A percentile compares a stretch with the other conserved stretches of the same genome.
These are phyloP conservation scores for Lithosia quadra DNA, from an alignment of 2,888 invertebrate genomes.

Conservation along the genomic window DNA sequence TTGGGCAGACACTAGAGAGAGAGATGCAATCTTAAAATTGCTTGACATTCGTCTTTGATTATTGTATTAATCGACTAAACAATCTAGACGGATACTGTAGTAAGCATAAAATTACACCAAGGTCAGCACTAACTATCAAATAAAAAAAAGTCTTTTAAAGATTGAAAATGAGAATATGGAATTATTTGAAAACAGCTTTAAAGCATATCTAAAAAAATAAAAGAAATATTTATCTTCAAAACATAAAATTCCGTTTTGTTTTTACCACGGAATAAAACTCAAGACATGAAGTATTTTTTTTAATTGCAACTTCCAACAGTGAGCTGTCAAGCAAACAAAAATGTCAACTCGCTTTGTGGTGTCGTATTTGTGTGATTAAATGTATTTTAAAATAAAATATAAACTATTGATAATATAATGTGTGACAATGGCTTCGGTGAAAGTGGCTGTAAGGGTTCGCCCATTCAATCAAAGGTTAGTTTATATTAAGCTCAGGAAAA, in stretches of 20 bases:
- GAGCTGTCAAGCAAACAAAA: slow-evolving; percentile 58
- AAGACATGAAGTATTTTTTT: background rate
- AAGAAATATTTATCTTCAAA: background rate
- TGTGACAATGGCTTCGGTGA: slow-evolving; percentile 94
- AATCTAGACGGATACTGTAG: background rate
- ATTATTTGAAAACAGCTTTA: background rate
- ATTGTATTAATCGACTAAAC: background rate
- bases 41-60: background rate
- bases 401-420: slow-evolving; percentile 81
- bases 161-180: background rate
- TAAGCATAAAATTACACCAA: too few species aligned
- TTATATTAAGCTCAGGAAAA: slow-evolving; percentile 41
- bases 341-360: slow-evolving; percentile 74
- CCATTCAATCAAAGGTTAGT: slow-evolving; percentile 95
- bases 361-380: slow-evolving; percentile 74
- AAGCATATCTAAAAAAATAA: background rate
- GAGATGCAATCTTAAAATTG: background rate
- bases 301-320: slow-evolving; percentile 38
- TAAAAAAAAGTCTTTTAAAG: background rate
- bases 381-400: slow-evolving; percentile 69
- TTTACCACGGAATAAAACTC: background rate
- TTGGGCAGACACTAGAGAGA: background rate
- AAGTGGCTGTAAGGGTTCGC: slow-evolving; percentile 96
- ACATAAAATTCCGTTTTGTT: background rate
- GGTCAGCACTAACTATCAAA: background rate